phyloP scores from a whole-genome alignment of 2,113 vertebrate genomes.

The Narcine bancroftii region DNA sequence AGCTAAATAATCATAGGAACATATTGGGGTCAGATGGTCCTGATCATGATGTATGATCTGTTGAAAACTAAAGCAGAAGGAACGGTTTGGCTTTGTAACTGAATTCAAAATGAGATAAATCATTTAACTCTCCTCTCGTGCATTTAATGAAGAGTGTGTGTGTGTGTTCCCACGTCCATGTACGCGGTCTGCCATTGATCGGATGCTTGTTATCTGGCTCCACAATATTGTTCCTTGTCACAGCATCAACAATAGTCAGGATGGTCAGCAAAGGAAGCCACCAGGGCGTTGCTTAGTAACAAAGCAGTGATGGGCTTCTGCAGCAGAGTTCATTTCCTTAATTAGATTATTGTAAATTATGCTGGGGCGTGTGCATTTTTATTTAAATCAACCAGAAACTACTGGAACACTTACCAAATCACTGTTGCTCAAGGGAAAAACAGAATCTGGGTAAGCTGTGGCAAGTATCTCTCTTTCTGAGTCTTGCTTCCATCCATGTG shows the following conservation, averaged over 20 bases:
- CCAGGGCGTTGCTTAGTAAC: conserved; percentile 21
- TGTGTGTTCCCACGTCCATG: background rate
- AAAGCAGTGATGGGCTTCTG: background rate
- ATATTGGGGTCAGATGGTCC: background rate
- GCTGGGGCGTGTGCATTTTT: background rate
- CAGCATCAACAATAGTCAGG: background rate
- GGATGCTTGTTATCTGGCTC: background rate
- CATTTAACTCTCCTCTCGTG: background rate
- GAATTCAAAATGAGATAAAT: background rate
- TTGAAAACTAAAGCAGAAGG: background rate
- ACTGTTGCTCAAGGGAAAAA: no score
- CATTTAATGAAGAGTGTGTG: no score
- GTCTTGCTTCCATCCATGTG: no score
- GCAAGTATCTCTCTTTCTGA: no score
- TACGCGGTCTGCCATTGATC: background rate
- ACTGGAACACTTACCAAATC: no score
- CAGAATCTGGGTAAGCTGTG: no score
- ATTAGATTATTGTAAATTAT: background rate
- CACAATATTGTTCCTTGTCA: background rate
- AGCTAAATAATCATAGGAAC: background rate
- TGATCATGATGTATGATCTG: background rate
- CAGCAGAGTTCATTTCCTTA: conserved; percentile 15
- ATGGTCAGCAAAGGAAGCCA: conserved; percentile 20
- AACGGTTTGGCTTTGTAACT: background rate
- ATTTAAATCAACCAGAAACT: background rate